These are phyloP conservation scores for Masticophis lateralis DNA, from an alignment of 2,797 vertebrate genomes.

Conservation along the genomic window DNA sequence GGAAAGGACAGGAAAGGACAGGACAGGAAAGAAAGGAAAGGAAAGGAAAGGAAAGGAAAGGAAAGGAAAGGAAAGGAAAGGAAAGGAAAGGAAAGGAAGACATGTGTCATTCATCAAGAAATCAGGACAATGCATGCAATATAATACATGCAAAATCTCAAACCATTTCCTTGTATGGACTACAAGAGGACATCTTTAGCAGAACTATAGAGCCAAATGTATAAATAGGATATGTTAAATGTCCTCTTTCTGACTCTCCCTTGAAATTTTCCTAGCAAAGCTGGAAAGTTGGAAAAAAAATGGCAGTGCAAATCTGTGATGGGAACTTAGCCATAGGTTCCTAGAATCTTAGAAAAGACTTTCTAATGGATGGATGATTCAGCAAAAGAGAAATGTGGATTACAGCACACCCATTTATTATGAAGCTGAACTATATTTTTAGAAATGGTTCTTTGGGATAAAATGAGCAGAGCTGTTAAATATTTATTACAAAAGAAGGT, in stretches of 20 bases:
- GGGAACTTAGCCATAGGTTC: neutral
- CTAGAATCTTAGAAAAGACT: neutral
- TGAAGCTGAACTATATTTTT: neutral
- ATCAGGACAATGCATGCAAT: neutral
- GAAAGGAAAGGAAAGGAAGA: neutral
- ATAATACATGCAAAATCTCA: neutral
- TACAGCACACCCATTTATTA: neutral
- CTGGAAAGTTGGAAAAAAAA: neutral
- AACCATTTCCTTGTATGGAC: neutral
- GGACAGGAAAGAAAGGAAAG: too few species aligned
- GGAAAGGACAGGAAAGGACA: neutral
- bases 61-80: too few species aligned
- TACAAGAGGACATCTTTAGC: neutral
- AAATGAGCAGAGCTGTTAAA: constrained; percentile 41
- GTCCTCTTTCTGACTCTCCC: neutral
- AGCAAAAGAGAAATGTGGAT: neutral
- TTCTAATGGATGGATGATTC: neutral
- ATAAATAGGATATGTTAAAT: neutral
- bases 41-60: neutral
- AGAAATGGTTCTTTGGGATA: constrained; percentile 15
- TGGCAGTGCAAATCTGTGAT: neutral
- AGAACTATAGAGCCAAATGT: neutral
- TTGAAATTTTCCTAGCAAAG: neutral
- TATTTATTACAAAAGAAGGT: constrained; percentile 33
- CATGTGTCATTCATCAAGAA: neutral